Evolutionary conservation across 2,113 vertebrate species (phyloP).

Genomic region (Colinus virginianus): DNA sequence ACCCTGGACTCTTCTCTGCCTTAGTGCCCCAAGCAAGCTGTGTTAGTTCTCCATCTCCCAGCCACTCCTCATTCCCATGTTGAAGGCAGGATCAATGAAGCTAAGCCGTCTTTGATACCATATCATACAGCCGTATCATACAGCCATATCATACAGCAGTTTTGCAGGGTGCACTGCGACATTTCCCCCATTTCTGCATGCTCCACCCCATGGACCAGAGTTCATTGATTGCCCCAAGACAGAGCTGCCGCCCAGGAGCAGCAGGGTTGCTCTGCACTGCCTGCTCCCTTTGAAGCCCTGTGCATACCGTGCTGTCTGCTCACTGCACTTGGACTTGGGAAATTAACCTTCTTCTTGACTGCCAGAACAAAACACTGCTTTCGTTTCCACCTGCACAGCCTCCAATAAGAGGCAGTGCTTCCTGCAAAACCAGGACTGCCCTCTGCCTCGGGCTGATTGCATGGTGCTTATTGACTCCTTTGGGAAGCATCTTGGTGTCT

Average conservation of each 20-base stretch:
- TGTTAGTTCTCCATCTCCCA: neutral
- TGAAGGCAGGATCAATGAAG: fast-evolving
- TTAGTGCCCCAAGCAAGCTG: neutral
- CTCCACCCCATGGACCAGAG: neutral
- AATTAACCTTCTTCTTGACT: neutral
- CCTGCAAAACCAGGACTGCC: neutral
- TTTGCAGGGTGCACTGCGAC: neutral
- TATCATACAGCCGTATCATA: fast-evolving
- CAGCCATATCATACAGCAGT: fast-evolving
- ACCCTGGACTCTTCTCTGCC: neutral
- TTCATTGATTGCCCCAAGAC: neutral
- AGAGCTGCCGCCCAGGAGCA: neutral
- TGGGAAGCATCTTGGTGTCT: neutral
- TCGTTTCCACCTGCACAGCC: neutral
- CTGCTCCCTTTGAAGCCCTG: neutral
- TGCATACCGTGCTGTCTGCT: fast-evolving
- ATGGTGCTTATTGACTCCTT: neutral
- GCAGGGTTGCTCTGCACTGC: no score
- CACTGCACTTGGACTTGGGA: neutral
- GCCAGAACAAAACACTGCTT: neutral
- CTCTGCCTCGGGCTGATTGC: conserved; percentile 11
- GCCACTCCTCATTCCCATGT: fast-evolving
- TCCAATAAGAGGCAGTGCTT: neutral
- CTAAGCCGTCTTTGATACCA: fast-evolving
- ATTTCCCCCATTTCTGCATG: neutral